Evolutionary conservation across 53 echinoderm and acorn worm genomes (phyloP).

Genomic region (Paracentrotus lividus): DNA sequence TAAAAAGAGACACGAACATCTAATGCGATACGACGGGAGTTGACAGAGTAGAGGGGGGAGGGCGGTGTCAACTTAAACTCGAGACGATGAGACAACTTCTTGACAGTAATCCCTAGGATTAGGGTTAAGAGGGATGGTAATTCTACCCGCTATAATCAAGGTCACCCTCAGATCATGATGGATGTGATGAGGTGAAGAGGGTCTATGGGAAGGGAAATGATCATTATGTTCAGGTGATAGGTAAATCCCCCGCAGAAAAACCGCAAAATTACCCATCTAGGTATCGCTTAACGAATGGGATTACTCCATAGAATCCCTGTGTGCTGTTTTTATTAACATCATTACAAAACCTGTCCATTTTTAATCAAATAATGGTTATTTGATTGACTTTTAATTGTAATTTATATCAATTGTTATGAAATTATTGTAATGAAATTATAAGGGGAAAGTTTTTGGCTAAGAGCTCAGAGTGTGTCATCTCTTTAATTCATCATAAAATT

Average conservation of each 20-base stretch:
- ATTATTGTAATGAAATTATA: not conserved
- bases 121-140: conserved; percentile 33
- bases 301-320: not conserved
- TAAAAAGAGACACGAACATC: conserved; percentile 1
- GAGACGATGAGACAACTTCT: not conserved
- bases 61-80: conserved; percentile 5
- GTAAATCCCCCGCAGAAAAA: not conserved
- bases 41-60: conserved; percentile 31
- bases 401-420: conserved; percentile 4
- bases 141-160: conserved; percentile 37
- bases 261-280: not conserved
- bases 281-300: not conserved
- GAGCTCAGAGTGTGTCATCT: not conserved
- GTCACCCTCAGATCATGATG: not conserved
- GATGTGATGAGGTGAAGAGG: not conserved
- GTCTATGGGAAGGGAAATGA: not conserved
- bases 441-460: not conserved
- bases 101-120: conserved; percentile 19
- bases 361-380: not conserved
- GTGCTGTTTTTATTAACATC: not conserved
- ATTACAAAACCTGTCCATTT: not conserved
- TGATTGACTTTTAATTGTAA: not conserved
- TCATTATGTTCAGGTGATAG: conserved; percentile 7
- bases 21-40: not conserved
- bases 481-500: not conserved